Evolutionary conservation across 1,140 invertebrate genomes (phyloP), one percentile per base, ranked within the genome.

Genomic region (Meloidogyne chitwoodi): DNA sequence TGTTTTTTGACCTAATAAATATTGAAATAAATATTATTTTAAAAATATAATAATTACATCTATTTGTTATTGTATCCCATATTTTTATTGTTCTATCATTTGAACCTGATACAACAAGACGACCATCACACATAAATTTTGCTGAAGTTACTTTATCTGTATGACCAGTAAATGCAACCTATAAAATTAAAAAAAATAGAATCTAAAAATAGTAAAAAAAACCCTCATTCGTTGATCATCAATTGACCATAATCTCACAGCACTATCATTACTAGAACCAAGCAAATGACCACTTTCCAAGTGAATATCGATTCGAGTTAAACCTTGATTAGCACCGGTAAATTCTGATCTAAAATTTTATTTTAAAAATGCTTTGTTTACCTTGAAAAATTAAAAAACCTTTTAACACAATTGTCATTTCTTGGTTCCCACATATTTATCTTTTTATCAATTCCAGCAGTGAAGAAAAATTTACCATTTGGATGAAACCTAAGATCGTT

Each of bases 391-490:
- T 38, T 3, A 27, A 44, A 44, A 12, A 62, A 78, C 77, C 61
- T 78, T 64, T 80, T 80, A n/a, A 31, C 26, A 38, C 64, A 79
- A 24, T 19, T 79, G 22, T 78, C 77, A n/a, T 56, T 62, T 29
- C 64, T 61, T 27, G 38, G 63, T 24, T 82, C 81, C 31, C 56
- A 81, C 68, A 81, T 79, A 41, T 78, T 81, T 19, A 81, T 72
- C 19, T 65, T 83, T 65, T 81, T 81, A 62, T 81, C 80, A 41
- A 61, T 83, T 29, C 80, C 80, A 27, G 63, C 76, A 22, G 81
- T 83, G 78, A 83, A 81, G 38, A 81, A 83, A 34, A 61, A 64
- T n/a, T 68, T 61, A 8, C 80, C 80, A 27, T 81, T 80, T 31
- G 74, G 77, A 67, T 83, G 83, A 24, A 78, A 81, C 16, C 38